A percentile compares a stretch with the other conserved stretches of the same genome.
phyloP scores from a whole-genome alignment of 2,888 invertebrate species.

The Tortricodes alternella region DNA sequence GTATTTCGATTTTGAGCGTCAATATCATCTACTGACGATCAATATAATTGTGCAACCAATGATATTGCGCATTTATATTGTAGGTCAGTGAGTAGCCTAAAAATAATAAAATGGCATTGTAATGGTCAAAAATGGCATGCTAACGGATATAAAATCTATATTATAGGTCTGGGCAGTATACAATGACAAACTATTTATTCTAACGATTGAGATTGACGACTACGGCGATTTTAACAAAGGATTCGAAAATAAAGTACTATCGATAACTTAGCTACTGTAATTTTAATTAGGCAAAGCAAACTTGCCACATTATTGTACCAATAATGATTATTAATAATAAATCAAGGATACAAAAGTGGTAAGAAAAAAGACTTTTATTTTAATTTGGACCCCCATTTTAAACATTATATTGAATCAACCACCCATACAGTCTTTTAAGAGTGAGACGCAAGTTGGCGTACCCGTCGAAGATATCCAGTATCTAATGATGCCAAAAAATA shows the following conservation, averaged over 20 bases:
- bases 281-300: background rate
- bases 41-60: too few relatives aligned
- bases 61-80: too few relatives aligned
- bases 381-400: slow-evolving; percentile 15
- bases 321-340: background rate
- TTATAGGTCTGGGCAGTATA: background rate
- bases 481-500: too few relatives aligned
- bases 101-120: too few relatives aligned
- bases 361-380: slow-evolving; percentile 17
- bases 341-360: background rate
- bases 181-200: background rate
- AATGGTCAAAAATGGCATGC: too few relatives aligned
- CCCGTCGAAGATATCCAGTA: too few relatives aligned
- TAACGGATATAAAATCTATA: background rate
- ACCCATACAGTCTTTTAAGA: too few relatives aligned
- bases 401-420: too few relatives aligned
- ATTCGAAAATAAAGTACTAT: background rate
- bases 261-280: background rate
- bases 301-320: background rate
- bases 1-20: too few relatives aligned
- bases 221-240: slow-evolving; percentile 3
- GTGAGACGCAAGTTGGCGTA: too few relatives aligned
- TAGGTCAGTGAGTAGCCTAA: too few relatives aligned
- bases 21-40: too few relatives aligned
- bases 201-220: slow-evolving; percentile 1